These are phyloP conservation scores for Cenopis cana DNA, from an alignment of 2,888 invertebrate genomes.

Conservation along the genomic window DNA sequence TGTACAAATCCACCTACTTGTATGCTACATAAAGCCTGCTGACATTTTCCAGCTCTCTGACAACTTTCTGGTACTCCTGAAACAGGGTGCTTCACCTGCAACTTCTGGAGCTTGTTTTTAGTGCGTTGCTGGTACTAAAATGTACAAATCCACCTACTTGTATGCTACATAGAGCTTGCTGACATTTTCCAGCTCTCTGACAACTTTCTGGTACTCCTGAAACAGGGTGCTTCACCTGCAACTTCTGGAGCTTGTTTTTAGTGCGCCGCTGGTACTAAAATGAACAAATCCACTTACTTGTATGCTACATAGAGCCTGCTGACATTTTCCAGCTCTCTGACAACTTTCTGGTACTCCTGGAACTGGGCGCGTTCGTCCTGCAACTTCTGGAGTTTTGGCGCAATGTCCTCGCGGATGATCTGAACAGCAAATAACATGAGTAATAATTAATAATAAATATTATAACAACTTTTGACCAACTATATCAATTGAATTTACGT, in stretches of 20 bases:
- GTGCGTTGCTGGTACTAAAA: too few relatives aligned
- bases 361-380: constrained; percentile 94
- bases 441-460: not conserved
- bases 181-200: constrained; percentile 93
- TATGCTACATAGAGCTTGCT: constrained; percentile 84
- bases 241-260: constrained; percentile 92
- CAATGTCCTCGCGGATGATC: constrained; percentile 93
- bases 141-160: not conserved
- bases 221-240: constrained; percentile 94
- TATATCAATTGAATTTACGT: too few relatives aligned
- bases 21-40: too few relatives aligned
- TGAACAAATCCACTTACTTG: not conserved
- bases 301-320: constrained; percentile 84
- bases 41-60: too few relatives aligned
- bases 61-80: too few relatives aligned
- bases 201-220: constrained; percentile 94
- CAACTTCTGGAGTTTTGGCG: constrained; percentile 94
- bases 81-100: too few relatives aligned
- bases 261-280: too few relatives aligned
- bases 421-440: constrained; percentile 55
- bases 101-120: too few relatives aligned
- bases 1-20: too few relatives aligned
- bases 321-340: constrained; percentile 93
- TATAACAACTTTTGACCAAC: not conserved
- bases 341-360: constrained; percentile 94